These are phyloP conservation scores for Platysteira castanea DNA, from an alignment of 2,113 vertebrate genomes.

Conservation along the genomic window DNA sequence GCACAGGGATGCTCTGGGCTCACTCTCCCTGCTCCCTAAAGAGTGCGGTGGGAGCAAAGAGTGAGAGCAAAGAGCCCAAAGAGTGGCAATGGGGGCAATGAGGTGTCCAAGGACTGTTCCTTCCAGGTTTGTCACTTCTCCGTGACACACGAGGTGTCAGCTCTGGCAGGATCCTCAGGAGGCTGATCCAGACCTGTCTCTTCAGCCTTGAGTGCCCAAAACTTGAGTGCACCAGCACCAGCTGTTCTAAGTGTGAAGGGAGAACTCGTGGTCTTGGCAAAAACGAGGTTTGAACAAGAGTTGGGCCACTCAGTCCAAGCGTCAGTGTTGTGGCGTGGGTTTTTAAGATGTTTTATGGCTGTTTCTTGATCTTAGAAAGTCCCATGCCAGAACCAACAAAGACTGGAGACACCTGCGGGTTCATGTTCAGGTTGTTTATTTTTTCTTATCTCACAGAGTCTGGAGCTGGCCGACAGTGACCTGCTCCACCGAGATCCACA, in stretches of 20 bases:
- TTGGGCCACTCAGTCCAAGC: neutral
- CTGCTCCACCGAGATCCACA: no score
- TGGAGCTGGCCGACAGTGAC: no score
- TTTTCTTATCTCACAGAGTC: no score
- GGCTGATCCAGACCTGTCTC: neutral
- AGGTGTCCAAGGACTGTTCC: neutral
- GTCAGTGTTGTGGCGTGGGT: no score
- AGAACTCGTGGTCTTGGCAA: neutral
- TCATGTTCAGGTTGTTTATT: no score
- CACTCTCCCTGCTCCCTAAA: fast-evolving
- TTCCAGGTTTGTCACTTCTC: neutral
- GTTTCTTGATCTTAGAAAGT: no score
- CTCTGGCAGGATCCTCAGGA: neutral
- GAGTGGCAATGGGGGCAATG: neutral
- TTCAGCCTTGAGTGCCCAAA: fast-evolving
- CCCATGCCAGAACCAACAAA: no score
- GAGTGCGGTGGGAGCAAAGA: no score
- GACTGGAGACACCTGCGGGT: no score
- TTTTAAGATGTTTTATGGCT: no score
- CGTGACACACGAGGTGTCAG: neutral
- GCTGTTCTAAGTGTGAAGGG: neutral
- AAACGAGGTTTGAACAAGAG: neutral
- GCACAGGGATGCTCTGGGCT: neutral
- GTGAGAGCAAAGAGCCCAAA: no score
- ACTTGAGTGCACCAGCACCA: neutral